Evolutionary conservation across 64 coral and sea anemone species (phyloP), one percentile per base, ranked within the genome.

Genomic region (Trachythela sp.): DNA sequence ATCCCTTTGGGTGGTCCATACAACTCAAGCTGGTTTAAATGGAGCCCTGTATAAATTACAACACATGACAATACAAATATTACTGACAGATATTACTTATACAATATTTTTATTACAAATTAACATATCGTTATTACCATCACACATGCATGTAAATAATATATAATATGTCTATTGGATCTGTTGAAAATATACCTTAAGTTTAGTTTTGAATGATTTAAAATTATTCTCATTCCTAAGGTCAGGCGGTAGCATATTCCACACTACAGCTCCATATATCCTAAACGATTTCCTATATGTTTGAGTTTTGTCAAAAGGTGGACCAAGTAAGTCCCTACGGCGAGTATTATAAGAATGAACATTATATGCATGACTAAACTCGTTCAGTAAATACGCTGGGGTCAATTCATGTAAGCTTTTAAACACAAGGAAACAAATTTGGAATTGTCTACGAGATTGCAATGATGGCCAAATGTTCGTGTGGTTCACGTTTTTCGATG

Each of bases 31-130:
- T 58, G 48, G 85, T 87, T 87, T 87, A 48, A 87, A 87, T 87
- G 85, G 85, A 48, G 49, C 40, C 48, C 85, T 56, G 86, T 87
- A 30, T 87, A 64, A 87, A 87, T 45, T 87, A 88, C 7, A 88
- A 30, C 70, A 88, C n/a, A 86, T 88, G 59, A 64, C 54, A 88
- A 88, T 88, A 88, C 86, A 88, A 88, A 88, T 67, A 88, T 88
- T 67, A 70, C 85, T 29, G 56, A 67, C 68, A 88, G 37, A 70
- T 50, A 88, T 64, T 88, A 42, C 17, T 41, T 68, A 88, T 9
- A 88, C 58, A 9, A 70, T n/a, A n/a, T n/a, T n/a, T n/a, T n/a
- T n/a, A n/a, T n/a, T n/a, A n/a, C n/a, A n/a, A n/a, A n/a, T n/a
- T n/a, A 29, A 88, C 58, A 88, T 70, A 87, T 87, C 20, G 85